Evolutionary conservation across 2,888 invertebrate genomes (phyloP).

Genomic region (Cataglyphis livida): DNA sequence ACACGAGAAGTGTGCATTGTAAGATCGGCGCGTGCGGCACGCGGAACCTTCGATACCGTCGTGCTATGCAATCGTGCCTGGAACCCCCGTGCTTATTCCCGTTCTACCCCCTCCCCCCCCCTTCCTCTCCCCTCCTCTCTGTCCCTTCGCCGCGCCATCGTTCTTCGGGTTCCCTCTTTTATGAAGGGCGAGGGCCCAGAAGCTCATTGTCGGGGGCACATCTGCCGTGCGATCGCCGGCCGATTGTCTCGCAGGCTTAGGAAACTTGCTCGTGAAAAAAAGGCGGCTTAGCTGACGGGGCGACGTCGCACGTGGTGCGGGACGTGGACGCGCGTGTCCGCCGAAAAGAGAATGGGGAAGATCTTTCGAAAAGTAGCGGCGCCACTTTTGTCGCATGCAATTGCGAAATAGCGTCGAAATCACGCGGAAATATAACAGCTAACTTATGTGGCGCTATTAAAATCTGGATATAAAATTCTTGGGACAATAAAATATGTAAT

Average conservation of each 20-base stretch:
- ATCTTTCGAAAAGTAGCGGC: constrained; percentile 27
- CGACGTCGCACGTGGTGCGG: constrained; percentile 64
- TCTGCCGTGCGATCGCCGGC: constrained; percentile 83
- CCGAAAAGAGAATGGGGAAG: constrained; percentile 48
- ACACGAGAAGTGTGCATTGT: constrained; percentile 84
- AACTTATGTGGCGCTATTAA: neutral
- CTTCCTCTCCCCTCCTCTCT: constrained; percentile 60
- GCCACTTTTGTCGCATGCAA: constrained; percentile 42
- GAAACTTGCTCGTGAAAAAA: constrained; percentile 80
- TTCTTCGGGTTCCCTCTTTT: constrained; percentile 81
- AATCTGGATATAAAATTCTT: neutral
- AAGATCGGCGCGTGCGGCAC: constrained; percentile 85
- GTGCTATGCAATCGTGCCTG: constrained; percentile 70
- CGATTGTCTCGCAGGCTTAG: constrained; percentile 85
- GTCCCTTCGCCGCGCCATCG: constrained; percentile 69
- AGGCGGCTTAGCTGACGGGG: constrained; percentile 80
- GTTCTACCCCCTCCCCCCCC: constrained; percentile 66
- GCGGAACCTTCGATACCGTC: constrained; percentile 79
- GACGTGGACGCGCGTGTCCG: constrained; percentile 69
- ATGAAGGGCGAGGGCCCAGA: constrained; percentile 79
- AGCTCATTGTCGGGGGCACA: constrained; percentile 84
- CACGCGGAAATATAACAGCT: neutral
- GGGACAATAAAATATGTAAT: neutral
- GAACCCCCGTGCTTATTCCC: constrained; percentile 68
- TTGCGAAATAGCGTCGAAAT: constrained; percentile 22